Conservation (phyloP, 2,113 vertebrate species). For the Atrichornis clamosus region DNA sequence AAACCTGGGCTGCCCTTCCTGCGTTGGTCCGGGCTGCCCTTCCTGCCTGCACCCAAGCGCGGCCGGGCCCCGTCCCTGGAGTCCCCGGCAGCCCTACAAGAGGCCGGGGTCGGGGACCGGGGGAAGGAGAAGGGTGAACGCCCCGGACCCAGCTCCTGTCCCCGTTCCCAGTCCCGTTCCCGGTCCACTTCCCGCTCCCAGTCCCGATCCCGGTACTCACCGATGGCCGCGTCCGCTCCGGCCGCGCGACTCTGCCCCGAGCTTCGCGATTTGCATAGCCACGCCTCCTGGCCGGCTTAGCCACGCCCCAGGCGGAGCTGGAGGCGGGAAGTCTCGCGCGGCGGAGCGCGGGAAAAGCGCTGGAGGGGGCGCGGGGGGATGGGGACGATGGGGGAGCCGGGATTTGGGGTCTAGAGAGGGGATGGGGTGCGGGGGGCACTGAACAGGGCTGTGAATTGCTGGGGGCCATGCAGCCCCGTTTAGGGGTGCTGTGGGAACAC, state of each 20-base stretch:
- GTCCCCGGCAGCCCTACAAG: too few species aligned
- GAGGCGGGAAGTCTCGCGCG: constrained; percentile 13
- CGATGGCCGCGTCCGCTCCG: neutral
- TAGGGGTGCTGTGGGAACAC: neutral
- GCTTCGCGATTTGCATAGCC: rapidly evolving
- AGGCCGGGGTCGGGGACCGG: neutral
- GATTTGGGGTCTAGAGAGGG: neutral
- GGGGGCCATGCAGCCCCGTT: too few species aligned
- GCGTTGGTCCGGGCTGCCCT: neutral
- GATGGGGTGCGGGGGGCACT: rapidly evolving
- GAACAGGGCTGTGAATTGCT: too few species aligned
- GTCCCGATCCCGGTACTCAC: neutral
- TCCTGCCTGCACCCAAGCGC: neutral
- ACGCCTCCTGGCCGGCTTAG: rapidly evolving
- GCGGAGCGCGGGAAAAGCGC: neutral
- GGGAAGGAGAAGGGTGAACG: rapidly evolving
- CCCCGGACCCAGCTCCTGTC: rapidly evolving
- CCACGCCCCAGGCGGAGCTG: neutral
- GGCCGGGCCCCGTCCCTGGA: neutral
- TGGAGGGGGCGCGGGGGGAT: rapidly evolving
- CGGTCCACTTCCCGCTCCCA: neutral
- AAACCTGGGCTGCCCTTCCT: neutral
- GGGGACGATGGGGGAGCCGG: neutral
- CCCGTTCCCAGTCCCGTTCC: neutral
- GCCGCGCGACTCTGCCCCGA: rapidly evolving